These are phyloP conservation scores for Cheumatopsyche charites DNA, from an alignment of 1,140 invertebrate genomes.

Conservation along the genomic window DNA sequence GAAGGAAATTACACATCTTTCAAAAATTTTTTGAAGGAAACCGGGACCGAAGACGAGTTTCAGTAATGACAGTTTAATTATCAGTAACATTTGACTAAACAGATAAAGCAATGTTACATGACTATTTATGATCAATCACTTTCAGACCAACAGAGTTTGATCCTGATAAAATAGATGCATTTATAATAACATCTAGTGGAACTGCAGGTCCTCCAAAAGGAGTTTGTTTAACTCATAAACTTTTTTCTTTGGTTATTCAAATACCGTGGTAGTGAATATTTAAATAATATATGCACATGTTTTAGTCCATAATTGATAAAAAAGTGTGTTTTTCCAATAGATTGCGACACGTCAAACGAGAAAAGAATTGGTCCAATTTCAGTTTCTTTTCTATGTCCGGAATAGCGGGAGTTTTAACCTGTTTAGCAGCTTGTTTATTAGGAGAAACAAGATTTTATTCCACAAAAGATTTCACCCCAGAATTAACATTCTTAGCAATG, in stretches of 20 bases:
- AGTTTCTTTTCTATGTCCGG: conserved; percentile 9
- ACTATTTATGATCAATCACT: neutral
- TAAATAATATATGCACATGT: neutral
- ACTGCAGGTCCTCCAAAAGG: conserved; percentile 44
- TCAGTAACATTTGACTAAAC: neutral
- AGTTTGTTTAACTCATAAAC: conserved; percentile 36
- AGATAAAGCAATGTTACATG: neutral
- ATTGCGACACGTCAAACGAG: neutral
- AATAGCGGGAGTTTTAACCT: conserved; percentile 1
- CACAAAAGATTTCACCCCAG: conserved; percentile 7
- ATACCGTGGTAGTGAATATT: neutral
- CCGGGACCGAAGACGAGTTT: conserved; percentile 25
- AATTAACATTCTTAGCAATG: conserved; percentile 4
- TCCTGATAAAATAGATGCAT: conserved; percentile 32
- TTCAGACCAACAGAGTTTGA: conserved; percentile 42
- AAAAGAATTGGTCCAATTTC: neutral
- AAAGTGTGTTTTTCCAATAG: neutral
- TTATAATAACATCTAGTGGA: conserved; percentile 42
- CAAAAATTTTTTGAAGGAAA: conserved; percentile 11
- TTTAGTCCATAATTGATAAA: neutral
- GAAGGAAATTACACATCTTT: neutral
- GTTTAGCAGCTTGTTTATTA: conserved; percentile 14
- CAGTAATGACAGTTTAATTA: conserved; percentile 4
- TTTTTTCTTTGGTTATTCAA: neutral
- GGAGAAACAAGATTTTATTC: conserved; percentile 7